Percentiles rank a stretch among this genome's conserved stretches.
Evolutionary conservation across 2,113 vertebrate species (phyloP).

Genomic region (Cardinalis cardinalis): DNA sequence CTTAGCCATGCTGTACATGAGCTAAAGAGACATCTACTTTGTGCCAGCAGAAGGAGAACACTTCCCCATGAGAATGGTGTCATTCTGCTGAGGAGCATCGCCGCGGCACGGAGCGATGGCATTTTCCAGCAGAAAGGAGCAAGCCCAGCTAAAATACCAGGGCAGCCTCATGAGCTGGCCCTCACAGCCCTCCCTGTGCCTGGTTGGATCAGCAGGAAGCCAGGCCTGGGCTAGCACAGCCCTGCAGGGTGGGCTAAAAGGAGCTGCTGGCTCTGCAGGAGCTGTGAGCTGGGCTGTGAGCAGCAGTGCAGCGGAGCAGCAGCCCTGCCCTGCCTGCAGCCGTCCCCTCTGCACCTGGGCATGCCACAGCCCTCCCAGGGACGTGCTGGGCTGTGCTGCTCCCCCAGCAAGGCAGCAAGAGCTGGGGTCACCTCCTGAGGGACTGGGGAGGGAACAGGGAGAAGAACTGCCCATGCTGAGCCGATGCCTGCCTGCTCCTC

Average conservation of each 20-base stretch:
- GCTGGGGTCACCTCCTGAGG: not conserved
- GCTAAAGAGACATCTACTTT: not conserved
- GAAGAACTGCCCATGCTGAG: not conserved
- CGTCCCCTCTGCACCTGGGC: fast-evolving
- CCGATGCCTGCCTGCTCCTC: not conserved
- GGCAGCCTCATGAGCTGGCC: not conserved
- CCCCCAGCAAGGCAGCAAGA: not conserved
- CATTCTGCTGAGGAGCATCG: not conserved
- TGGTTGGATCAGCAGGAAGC: not conserved
- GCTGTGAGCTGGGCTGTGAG: not conserved
- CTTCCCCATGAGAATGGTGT: not conserved
- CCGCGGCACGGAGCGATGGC: not conserved
- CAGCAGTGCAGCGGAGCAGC: not conserved
- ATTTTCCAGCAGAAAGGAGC: not conserved
- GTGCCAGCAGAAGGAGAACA: not conserved
- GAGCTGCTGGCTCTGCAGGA: not conserved
- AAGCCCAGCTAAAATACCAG: not conserved
- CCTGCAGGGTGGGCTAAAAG: fast-evolving
- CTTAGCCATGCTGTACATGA: not conserved
- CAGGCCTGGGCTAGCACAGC: not conserved
- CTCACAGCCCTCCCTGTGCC: not conserved
- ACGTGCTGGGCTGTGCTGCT: not conserved
- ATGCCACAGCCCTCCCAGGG: not conserved
- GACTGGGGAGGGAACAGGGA: not conserved
- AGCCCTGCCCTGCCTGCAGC: not conserved